These are phyloP conservation scores for Ibidorhyncha struthersii DNA, from an alignment of 2,113 vertebrate species.

Conservation along the genomic window DNA sequence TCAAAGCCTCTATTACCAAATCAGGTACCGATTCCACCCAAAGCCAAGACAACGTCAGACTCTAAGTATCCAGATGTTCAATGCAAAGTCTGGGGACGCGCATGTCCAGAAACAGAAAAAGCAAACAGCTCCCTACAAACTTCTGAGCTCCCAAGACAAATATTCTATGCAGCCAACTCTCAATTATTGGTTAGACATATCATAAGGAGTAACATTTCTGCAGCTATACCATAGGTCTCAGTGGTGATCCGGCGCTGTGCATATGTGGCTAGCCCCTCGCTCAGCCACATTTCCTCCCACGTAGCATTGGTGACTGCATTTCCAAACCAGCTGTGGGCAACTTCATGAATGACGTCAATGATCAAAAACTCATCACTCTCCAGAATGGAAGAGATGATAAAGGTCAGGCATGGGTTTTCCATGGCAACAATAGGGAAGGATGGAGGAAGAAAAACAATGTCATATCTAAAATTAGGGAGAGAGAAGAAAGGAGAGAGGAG, in stretches of 20 bases:
- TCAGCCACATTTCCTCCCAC: conserved; percentile 99
- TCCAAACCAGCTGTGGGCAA: conserved; percentile 97
- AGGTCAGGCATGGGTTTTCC: conserved; percentile 98
- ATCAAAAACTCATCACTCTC: conserved; percentile 96
- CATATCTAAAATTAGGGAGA: conserved; percentile 80
- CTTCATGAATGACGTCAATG: conserved; percentile 94
- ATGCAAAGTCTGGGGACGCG: neutral
- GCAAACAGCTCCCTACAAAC: neutral
- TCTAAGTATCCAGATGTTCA: neutral
- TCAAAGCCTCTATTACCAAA: neutral
- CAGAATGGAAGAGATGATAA: conserved; percentile 97
- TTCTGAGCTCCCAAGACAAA: neutral
- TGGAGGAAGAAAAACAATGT: conserved; percentile 96
- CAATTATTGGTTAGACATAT: rapidly evolving
- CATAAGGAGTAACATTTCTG: neutral
- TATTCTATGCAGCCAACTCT: neutral
- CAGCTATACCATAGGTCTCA: conserved; percentile 83
- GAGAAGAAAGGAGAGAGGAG: neutral
- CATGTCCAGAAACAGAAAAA: neutral
- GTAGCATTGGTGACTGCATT: conserved; percentile 96
- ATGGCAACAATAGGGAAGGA: conserved; percentile 98
- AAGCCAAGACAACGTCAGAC: neutral
- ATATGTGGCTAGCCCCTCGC: conserved; percentile 94
- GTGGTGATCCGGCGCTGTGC: conserved; percentile 95
- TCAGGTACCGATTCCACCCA: neutral